Evolutionary conservation across 2,797 vertebrate genomes (phyloP), one percentile per base, ranked within the genome.

Genomic region (Choloepus didactylus): DNA sequence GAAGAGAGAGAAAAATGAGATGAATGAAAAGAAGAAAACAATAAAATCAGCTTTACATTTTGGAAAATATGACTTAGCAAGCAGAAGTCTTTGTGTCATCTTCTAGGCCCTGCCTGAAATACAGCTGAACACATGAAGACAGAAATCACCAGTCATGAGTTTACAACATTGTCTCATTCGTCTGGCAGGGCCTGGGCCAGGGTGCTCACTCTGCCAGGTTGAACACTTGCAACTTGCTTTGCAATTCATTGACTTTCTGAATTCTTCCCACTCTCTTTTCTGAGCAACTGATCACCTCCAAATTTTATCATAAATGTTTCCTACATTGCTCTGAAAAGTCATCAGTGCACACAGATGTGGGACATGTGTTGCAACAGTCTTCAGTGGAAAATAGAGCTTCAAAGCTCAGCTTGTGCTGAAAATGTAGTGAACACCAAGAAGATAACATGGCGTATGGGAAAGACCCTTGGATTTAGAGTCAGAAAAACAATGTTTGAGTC

Each of bases 81-180:
- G 72, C 66, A 70, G 29, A 83, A 60, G 18, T 25, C 51, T 54
- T 3, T 66, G 3, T 9, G 5, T 66, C 25, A 59, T 67, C 29
- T 44, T 67, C 31, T 59, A 92, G 51, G 44, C 31, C 38, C 38
- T 85, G 44, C 27, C 38, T 89, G 21, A 60, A 87, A 76, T 18
- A 49, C 64, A 86, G 21, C 59, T 72, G 79, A 75, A 94, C 41
- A 76, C 3, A 18, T 44, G 54, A 94, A 79, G 31, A 81, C 27
- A 80, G 54, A 49, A 86, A 77, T 62, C 9, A 19, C 18, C 56
- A 44, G 1, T 66, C 3, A 29, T 16, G 21, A 25, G n/a, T 14
- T 6, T 6, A 1, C 1, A 4, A 2, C 60, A 18, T 70, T 3
- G 0, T 25, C 49, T 81, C 62, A 12, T 81, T 35, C 6, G 0